These are phyloP conservation scores for Cnemophilus loriae DNA, from an alignment of 2,113 vertebrate species.

Conservation along the genomic window DNA sequence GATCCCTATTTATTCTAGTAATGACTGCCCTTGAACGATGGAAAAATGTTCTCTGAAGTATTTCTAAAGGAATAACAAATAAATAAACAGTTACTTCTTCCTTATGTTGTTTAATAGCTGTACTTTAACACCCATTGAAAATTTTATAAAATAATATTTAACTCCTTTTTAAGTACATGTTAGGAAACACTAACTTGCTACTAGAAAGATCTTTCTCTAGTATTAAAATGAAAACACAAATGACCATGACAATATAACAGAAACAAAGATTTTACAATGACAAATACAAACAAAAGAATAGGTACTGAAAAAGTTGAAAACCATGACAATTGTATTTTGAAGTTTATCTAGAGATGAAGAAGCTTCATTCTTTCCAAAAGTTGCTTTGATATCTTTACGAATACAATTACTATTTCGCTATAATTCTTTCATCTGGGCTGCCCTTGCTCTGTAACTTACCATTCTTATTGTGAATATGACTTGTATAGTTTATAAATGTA, in stretches of 20 bases:
- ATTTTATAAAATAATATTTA: neutral
- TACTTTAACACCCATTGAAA: neutral
- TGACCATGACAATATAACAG: neutral
- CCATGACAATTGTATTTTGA: constrained; percentile 12
- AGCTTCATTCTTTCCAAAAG: constrained; percentile 8
- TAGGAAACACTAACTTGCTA: constrained; percentile 8
- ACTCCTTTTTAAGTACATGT: constrained; percentile 2
- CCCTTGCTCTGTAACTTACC: neutral
- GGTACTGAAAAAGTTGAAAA: neutral
- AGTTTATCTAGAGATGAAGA: neutral
- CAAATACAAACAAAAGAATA: constrained; percentile 15
- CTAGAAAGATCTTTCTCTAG: neutral
- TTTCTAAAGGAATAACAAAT: neutral
- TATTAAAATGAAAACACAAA: constrained; percentile 30
- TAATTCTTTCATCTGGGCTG: neutral
- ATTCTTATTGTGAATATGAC: neutral
- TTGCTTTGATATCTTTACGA: constrained; percentile 9
- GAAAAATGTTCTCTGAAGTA: neutral
- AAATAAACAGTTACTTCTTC: neutral
- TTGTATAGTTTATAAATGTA: constrained; percentile 18
- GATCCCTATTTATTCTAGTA: neutral
- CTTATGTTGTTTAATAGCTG: neutral
- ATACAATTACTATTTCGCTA: neutral
- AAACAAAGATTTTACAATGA: constrained; percentile 24
- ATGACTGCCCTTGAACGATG: neutral